Evolutionary conservation across 2,113 vertebrate species (phyloP).

Genomic region (Atrichornis clamosus): DNA sequence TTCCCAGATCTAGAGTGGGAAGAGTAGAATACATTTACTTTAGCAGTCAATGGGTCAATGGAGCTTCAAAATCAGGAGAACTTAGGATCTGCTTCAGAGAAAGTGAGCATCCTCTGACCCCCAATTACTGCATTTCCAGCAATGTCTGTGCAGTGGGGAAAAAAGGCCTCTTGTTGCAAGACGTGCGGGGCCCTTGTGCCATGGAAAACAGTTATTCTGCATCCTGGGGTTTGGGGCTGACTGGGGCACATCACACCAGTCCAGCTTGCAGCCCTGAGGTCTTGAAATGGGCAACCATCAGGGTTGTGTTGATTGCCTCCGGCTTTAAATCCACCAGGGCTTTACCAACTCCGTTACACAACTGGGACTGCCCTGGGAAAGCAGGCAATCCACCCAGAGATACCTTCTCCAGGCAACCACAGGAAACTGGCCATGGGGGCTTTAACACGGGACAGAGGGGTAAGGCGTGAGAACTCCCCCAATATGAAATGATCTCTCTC

Average conservation of each 20-base stretch:
- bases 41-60: not conserved
- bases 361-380: not conserved
- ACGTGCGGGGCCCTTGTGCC: accelerated
- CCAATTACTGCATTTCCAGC: not conserved
- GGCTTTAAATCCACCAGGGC: not conserved
- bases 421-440: not conserved
- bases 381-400: not conserved
- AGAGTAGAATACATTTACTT: not conserved
- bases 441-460: not conserved
- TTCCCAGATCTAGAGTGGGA: not conserved
- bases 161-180: not conserved
- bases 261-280: not conserved
- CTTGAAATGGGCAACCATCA: not conserved
- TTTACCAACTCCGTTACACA: not conserved
- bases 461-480: accelerated
- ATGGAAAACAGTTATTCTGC: not conserved
- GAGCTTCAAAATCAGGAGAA: not conserved
- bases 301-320: not conserved
- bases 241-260: not conserved
- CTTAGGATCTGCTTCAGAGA: not conserved
- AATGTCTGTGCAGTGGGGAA: not conserved
- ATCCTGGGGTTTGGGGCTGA: not conserved
- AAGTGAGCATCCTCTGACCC: not conserved
- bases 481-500: not conserved
- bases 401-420: not conserved